A percentile compares a stretch with the other conserved stretches of the same genome.
These are phyloP conservation scores for Anabacerthia variegaticeps DNA, from an alignment of 2,797 vertebrate genomes.

Conservation along the genomic window DNA sequence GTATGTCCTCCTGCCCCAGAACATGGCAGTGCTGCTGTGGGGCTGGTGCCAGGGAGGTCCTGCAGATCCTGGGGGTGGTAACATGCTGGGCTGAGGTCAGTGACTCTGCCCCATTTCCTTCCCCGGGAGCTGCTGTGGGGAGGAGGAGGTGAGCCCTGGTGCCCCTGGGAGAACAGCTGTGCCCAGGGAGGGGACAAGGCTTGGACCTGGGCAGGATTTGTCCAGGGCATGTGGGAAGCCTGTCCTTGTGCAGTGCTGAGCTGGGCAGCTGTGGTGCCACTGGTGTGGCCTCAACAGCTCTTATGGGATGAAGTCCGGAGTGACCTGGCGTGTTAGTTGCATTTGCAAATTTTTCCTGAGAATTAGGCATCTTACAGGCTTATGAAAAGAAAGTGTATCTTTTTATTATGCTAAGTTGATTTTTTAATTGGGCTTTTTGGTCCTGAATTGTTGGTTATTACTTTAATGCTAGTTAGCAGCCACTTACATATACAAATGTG, in stretches of 20 bases:
- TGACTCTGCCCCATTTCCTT: background rate
- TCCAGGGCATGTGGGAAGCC: rapidly evolving
- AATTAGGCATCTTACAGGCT: background rate
- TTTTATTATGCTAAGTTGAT: background rate
- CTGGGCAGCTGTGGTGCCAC: background rate
- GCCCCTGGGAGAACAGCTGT: too few species aligned
- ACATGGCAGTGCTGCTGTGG: background rate
- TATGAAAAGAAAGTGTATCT: background rate
- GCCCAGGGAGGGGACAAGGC: rapidly evolving
- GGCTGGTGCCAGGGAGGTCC: rapidly evolving
- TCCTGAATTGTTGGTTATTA: background rate
- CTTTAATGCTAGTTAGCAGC: background rate
- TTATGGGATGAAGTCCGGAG: rapidly evolving
- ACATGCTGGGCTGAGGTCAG: background rate
- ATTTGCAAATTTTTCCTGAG: background rate
- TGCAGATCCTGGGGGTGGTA: rapidly evolving
- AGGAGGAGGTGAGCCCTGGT: background rate
- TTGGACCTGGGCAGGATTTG: background rate
- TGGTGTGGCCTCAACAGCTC: rapidly evolving
- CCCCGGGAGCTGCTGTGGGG: rapidly evolving
- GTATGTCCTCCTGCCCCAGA: rapidly evolving
- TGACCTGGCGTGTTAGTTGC: rapidly evolving
- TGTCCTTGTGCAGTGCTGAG: rapidly evolving
- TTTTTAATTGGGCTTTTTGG: background rate
- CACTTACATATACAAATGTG: rapidly evolving